Conservation (phyloP, 2,797 vertebrate species). For the Schizothorax lantsangensis region DNA sequence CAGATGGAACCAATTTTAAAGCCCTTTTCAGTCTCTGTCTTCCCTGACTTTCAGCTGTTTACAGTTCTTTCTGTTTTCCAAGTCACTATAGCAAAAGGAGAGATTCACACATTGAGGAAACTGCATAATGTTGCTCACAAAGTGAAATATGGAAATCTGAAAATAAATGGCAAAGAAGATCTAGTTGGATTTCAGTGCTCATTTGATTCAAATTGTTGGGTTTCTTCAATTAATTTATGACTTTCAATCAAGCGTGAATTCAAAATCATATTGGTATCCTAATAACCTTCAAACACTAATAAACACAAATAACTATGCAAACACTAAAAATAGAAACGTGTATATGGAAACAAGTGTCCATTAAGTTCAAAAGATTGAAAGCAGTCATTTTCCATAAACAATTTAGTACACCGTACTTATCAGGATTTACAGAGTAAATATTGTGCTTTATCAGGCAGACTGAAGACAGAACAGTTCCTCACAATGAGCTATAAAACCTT, state of each 20-base stretch:
- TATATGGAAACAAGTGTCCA: background rate
- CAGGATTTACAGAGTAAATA: slow-evolving; percentile 19
- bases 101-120: slow-evolving; percentile 68
- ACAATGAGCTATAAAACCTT: background rate
- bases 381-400: slow-evolving; percentile 1
- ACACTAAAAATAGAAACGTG: slow-evolving; percentile 15
- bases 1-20: slow-evolving; percentile 75
- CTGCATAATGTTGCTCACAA: slow-evolving; percentile 58
- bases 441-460: slow-evolving; percentile 24
- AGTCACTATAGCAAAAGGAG: slow-evolving; percentile 59
- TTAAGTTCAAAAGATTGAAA: background rate
- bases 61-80: slow-evolving; percentile 58
- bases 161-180: slow-evolving; percentile 27
- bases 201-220: background rate
- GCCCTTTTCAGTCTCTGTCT: slow-evolving; percentile 65
- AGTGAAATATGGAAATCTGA: slow-evolving; percentile 2
- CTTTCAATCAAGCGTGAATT: background rate
- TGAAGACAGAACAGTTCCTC: slow-evolving; percentile 30
- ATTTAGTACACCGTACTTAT: slow-evolving; percentile 5
- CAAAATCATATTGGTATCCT: background rate
- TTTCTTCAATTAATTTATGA: background rate
- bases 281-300: background rate
- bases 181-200: slow-evolving; percentile 14
- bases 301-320: background rate
- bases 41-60: slow-evolving; percentile 68